These are phyloP conservation scores for Orthonychiurus folsomi DNA, from an alignment of 2,888 invertebrate species.

Conservation along the genomic window DNA sequence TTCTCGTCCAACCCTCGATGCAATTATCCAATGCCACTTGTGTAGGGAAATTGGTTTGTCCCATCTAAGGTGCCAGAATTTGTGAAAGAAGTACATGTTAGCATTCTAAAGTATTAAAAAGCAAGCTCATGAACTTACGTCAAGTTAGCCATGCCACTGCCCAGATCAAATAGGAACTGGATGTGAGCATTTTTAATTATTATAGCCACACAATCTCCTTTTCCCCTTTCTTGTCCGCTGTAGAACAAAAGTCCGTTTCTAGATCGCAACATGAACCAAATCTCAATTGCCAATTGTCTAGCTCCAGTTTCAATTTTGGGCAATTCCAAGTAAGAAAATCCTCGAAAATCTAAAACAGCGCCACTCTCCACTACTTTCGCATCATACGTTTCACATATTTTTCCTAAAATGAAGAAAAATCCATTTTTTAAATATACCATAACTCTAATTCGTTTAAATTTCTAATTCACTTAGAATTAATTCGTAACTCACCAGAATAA, in stretches of 20 bases:
- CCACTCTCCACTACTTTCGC: constrained; percentile 27
- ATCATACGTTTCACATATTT: constrained; percentile 12
- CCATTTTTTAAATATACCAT: too few relatives aligned
- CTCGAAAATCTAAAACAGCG: constrained; percentile 63
- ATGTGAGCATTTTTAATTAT: constrained; percentile 69
- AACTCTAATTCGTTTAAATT: neutral
- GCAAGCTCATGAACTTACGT: constrained; percentile 56
- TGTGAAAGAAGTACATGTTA: too few relatives aligned
- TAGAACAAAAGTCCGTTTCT: constrained; percentile 72
- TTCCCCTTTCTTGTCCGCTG: constrained; percentile 58
- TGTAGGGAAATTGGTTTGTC: constrained; percentile 55
- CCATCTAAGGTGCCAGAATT: too few relatives aligned
- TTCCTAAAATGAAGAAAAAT: constrained; percentile 13
- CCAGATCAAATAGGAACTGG: constrained; percentile 81
- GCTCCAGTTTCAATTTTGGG: constrained; percentile 43
- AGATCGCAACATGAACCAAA: constrained; percentile 71
- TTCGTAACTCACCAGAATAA: constrained; percentile 51
- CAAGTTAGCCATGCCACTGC: constrained; percentile 74
- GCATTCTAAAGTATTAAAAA: neutral
- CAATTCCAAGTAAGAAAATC: constrained; percentile 63
- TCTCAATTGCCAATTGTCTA: constrained; percentile 52
- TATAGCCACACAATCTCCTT: constrained; percentile 77
- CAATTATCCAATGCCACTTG: constrained; percentile 70
- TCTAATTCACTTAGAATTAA: neutral
- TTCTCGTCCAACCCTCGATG: constrained; percentile 63